These are phyloP conservation scores for Synanthedon andrenaeformis DNA, from an alignment of 2,888 invertebrate genomes.

Conservation along the genomic window DNA sequence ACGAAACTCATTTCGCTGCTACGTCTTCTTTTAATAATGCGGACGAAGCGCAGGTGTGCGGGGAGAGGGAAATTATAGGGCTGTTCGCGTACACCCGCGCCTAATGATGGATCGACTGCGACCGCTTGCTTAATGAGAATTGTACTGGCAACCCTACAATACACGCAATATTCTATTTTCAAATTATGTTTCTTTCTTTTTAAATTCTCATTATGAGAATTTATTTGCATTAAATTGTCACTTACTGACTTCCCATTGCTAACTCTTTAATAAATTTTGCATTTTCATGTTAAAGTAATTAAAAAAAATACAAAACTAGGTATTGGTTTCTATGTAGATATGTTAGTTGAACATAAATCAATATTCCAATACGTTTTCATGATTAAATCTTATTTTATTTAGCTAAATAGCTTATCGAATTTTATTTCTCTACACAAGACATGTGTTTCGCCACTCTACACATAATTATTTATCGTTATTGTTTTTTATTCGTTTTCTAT, in stretches of 20 bases:
- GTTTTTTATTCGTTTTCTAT: too few species aligned
- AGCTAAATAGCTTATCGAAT: too few species aligned
- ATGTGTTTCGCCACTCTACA: too few species aligned
- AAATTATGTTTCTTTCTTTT: slow-evolving; percentile 7
- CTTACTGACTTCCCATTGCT: not conserved
- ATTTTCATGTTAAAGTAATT: not conserved
- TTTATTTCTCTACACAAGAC: too few species aligned
- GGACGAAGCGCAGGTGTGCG: slow-evolving; percentile 17
- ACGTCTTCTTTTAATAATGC: slow-evolving; percentile 52
- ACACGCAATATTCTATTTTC: slow-evolving; percentile 8
- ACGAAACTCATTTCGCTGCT: slow-evolving; percentile 43
- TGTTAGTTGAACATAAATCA: too few species aligned
- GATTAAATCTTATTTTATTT: too few species aligned
- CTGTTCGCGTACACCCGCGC: slow-evolving; percentile 37
- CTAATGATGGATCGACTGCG: slow-evolving; percentile 58
- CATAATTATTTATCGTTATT: too few species aligned
- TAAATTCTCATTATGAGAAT: not conserved
- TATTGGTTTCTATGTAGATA: too few species aligned
- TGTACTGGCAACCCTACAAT: slow-evolving; percentile 45
- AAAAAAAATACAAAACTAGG: too few species aligned
- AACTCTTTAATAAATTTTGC: not conserved
- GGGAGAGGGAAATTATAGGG: slow-evolving; percentile 58
- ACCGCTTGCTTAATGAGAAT: slow-evolving; percentile 48
- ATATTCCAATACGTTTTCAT: too few species aligned
- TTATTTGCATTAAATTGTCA: not conserved